These are phyloP conservation scores for Abrostola tripartita DNA, from an alignment of 2,888 invertebrate genomes.

Conservation along the genomic window DNA sequence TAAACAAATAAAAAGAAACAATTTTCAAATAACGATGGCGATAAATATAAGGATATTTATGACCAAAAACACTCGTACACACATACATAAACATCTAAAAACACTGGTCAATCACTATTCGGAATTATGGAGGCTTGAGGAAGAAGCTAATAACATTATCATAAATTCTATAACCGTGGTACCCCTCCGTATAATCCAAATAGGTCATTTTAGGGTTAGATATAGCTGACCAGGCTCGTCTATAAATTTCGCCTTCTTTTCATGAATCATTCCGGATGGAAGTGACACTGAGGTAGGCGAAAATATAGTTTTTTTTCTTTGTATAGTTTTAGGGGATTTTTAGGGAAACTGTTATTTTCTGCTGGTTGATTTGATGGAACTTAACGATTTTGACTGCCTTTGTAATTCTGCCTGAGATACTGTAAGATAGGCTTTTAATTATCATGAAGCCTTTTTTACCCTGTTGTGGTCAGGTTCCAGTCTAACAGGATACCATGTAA, in stretches of 20 bases:
- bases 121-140: conserved; percentile 24
- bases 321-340: conserved; percentile 11
- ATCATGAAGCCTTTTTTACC: too few relatives aligned
- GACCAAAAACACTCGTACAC: conserved; percentile 5
- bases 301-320: conserved; percentile 41
- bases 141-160: conserved; percentile 44
- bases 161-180: conserved; percentile 53
- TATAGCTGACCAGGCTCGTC: conserved; percentile 64
- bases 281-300: conserved; percentile 47
- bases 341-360: conserved; percentile 18
- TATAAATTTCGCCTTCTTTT: conserved; percentile 66
- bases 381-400: conserved; percentile 20
- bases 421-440: too few relatives aligned
- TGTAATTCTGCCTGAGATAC: too few relatives aligned
- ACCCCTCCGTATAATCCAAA: conserved; percentile 55
- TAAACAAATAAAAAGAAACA: background rate
- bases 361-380: conserved; percentile 34
- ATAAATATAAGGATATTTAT: conserved; percentile 10
- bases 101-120: conserved; percentile 51
- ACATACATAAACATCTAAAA: conserved; percentile 31
- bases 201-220: conserved; percentile 58
- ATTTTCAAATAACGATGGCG: background rate
- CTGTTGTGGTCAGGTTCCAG: too few relatives aligned
- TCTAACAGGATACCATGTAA: too few relatives aligned
- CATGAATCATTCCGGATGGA: conserved; percentile 67